A percentile compares a stretch with the other conserved stretches of the same genome.
Conservation (phyloP, 37 sponge, comb jelly and placozoan species). For the Lycopodina hypogea region DNA sequence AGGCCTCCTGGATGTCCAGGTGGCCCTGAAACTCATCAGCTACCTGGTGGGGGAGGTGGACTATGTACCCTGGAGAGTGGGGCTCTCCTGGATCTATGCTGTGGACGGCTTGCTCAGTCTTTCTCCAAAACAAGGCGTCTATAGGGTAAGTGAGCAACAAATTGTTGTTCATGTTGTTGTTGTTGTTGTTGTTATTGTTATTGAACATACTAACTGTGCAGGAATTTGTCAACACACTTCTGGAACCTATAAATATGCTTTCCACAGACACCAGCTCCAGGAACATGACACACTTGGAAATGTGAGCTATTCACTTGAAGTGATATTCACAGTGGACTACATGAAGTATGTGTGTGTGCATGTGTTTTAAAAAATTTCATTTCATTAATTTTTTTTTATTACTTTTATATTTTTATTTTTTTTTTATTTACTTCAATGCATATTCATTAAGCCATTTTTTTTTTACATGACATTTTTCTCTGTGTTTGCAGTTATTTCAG, state of each 20-base stretch:
- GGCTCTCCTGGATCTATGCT: conserved; percentile 26
- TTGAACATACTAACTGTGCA: conserved; percentile 10
- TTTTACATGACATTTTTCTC: background rate
- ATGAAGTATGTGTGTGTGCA: background rate
- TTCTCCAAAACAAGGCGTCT: conserved; percentile 56
- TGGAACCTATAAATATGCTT: background rate
- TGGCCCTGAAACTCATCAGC: conserved; percentile 44
- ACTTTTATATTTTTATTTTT: no score
- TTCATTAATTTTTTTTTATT: no score
- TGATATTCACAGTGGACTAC: background rate
- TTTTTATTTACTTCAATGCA: no score
- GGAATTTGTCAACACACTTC: conserved; percentile 11
- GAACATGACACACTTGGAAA: conserved; percentile 19
- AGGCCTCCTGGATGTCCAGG: conserved; percentile 40
- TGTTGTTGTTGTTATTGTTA: background rate
- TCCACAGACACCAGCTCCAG: conserved; percentile 2
- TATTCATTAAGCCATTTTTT: background rate
- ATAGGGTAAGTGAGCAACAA: conserved; percentile 29
- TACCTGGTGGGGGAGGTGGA: conserved; percentile 58
- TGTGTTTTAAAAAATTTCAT: no score
- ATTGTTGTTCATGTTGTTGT: background rate
- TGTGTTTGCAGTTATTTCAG: conserved; percentile 41
- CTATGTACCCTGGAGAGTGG: conserved; percentile 74
- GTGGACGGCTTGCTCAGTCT: conserved; percentile 31
- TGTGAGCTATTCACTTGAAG: conserved; percentile 10